phyloP scores from a whole-genome alignment of 2,797 vertebrate genomes.

The Melanotaenia boesemani region DNA sequence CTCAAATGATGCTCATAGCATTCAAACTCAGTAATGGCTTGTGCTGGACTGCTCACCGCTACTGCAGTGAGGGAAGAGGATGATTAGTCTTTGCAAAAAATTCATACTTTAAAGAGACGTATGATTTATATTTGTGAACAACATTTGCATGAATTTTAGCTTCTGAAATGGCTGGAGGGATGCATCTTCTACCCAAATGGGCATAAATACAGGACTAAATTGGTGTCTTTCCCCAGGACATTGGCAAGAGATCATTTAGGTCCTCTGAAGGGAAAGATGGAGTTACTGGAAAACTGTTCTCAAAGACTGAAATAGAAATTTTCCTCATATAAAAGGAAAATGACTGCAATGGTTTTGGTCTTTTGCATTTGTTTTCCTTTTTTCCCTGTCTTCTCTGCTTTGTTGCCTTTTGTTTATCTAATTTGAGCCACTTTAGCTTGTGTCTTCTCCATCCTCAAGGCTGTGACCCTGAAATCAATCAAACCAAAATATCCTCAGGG shows the following conservation, averaged over 20 bases:
- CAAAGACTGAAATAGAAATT: background rate
- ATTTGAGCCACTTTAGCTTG: background rate
- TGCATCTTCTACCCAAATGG: background rate
- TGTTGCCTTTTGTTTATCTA: background rate
- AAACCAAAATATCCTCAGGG: background rate
- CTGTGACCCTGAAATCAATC: background rate
- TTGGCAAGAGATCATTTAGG: too few relatives aligned
- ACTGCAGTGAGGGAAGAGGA: background rate
- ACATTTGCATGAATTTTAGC: background rate
- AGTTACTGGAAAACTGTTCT: too few relatives aligned
- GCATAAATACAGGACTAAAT: background rate
- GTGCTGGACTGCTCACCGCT: background rate
- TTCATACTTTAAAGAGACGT: background rate
- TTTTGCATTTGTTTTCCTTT: background rate
- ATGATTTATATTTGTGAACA: background rate
- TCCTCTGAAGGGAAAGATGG: background rate
- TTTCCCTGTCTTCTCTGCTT: too few relatives aligned
- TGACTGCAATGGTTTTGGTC: too few relatives aligned
- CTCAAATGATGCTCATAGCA: constrained; percentile 15
- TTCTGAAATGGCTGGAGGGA: background rate
- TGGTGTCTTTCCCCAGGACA: background rate
- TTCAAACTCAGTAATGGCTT: constrained; percentile 6
- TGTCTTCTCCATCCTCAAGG: background rate
- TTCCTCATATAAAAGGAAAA: too few relatives aligned
- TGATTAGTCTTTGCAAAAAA: background rate